These are phyloP conservation scores for Heliconius hortense DNA, from an alignment of 2,888 invertebrate species.

Conservation along the genomic window DNA sequence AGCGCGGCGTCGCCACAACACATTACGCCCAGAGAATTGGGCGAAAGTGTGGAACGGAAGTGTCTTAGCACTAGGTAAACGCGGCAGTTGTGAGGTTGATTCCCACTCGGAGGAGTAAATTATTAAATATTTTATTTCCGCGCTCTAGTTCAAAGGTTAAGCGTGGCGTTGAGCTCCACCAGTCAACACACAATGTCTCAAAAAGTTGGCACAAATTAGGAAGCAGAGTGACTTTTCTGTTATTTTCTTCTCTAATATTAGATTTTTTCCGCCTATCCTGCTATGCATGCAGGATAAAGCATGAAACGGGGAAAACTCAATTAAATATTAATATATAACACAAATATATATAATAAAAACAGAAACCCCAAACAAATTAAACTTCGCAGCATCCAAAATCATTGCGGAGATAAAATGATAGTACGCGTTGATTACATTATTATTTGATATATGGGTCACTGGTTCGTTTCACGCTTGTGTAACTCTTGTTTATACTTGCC, in stretches of 20 bases:
- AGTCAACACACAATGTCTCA: not conserved
- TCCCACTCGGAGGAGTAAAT: too few relatives aligned
- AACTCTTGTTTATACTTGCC: conserved; percentile 4
- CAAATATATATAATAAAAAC: not conserved
- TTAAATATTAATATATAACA: not conserved
- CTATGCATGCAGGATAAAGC: not conserved
- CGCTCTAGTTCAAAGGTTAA: too few relatives aligned
- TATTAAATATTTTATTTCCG: too few relatives aligned
- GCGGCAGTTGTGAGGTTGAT: too few relatives aligned
- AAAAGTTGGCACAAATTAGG: too few relatives aligned
- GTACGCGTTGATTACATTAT: conserved; percentile 23
- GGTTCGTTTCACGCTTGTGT: conserved; percentile 17
- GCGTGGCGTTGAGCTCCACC: not conserved
- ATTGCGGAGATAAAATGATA: conserved; percentile 15
- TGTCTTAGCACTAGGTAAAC: not conserved
- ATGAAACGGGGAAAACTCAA: not conserved
- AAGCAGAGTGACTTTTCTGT: not conserved
- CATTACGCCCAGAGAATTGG: not conserved
- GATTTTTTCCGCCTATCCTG: too few relatives aligned
- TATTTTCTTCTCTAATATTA: not conserved
- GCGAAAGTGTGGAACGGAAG: not conserved
- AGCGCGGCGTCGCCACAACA: not conserved
- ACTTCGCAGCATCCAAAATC: conserved; percentile 8
- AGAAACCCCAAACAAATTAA: conserved; percentile 15
- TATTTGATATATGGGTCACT: conserved; percentile 25